Conservation (phyloP, 2,113 vertebrate genomes). For the Nansenia antarctica region DNA sequence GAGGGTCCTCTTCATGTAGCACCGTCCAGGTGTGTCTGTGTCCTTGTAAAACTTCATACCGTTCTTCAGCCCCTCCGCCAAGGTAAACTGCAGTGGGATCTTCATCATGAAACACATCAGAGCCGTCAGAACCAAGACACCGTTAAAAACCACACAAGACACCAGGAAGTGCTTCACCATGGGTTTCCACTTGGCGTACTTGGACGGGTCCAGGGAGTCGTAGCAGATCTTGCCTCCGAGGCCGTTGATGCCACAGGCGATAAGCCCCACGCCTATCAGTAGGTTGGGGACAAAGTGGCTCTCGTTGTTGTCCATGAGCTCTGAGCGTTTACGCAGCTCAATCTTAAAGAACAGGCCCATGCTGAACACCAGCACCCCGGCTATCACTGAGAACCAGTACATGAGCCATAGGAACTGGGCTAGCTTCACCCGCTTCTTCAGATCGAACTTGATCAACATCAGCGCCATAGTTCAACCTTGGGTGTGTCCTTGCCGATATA, state of each 20-base stretch:
- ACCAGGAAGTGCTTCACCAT: slow-evolving; percentile 86
- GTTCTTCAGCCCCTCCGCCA: slow-evolving; percentile 86
- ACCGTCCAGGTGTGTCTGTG: slow-evolving; percentile 92
- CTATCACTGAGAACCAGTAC: slow-evolving; percentile 96
- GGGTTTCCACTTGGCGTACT: slow-evolving; percentile 88
- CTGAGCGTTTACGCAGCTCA: slow-evolving; percentile 92
- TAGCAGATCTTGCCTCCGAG: slow-evolving; percentile 96
- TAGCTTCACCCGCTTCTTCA: slow-evolving; percentile 94
- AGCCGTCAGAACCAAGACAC: slow-evolving; percentile 76
- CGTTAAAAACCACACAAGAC: slow-evolving; percentile 82
- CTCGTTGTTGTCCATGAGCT: slow-evolving; percentile 95
- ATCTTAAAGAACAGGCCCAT: slow-evolving; percentile 96
- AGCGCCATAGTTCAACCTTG: slow-evolving; percentile 82
- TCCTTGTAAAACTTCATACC: slow-evolving; percentile 96
- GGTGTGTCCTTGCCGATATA: slow-evolving; percentile 24
- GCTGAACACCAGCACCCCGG: slow-evolving; percentile 87
- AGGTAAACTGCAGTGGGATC: slow-evolving; percentile 87
- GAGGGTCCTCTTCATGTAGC: slow-evolving; percentile 98
- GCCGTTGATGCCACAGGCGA: slow-evolving; percentile 85
- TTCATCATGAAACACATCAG: slow-evolving; percentile 86
- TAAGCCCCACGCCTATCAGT: slow-evolving; percentile 85
- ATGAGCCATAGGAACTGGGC: slow-evolving; percentile 96
- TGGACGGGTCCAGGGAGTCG: slow-evolving; percentile 89
- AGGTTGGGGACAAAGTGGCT: slow-evolving; percentile 97
- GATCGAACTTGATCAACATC: slow-evolving; percentile 89